Conservation (phyloP, 2,113 vertebrate genomes). For the Trichechus manatus region DNA sequence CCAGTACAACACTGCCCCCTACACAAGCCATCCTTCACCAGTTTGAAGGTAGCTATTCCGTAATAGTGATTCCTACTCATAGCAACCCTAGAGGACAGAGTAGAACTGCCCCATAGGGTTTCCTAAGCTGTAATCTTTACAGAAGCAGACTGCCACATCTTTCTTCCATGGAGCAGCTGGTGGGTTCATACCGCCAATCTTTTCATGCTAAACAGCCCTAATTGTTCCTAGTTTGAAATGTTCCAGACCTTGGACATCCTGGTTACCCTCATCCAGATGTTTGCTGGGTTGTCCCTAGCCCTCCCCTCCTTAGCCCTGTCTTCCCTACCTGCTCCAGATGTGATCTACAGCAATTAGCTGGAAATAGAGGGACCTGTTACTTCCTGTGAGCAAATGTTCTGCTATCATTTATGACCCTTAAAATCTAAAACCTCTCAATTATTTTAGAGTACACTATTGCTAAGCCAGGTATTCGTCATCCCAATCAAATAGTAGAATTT, state of each 20-base stretch:
- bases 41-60: neutral
- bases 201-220: neutral
- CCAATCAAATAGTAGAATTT: neutral
- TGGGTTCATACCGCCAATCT: too few species aligned
- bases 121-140: too few species aligned
- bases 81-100: too few species aligned
- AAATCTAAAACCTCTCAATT: neutral
- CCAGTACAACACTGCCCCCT: rapidly evolving
- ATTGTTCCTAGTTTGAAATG: neutral
- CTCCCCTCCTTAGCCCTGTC: neutral
- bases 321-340: neutral
- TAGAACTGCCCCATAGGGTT: too few species aligned
- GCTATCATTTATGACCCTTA: neutral
- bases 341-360: neutral
- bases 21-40: rapidly evolving
- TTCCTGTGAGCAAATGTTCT: neutral
- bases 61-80: too few species aligned
- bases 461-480: neutral
- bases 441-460: neutral
- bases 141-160: too few species aligned
- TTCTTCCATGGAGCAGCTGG: too few species aligned
- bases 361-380: neutral
- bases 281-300: neutral
- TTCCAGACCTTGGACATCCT: neutral
- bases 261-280: neutral